Conservation (phyloP, 1,140 invertebrate species). For the Globodera ellingtonae region DNA sequence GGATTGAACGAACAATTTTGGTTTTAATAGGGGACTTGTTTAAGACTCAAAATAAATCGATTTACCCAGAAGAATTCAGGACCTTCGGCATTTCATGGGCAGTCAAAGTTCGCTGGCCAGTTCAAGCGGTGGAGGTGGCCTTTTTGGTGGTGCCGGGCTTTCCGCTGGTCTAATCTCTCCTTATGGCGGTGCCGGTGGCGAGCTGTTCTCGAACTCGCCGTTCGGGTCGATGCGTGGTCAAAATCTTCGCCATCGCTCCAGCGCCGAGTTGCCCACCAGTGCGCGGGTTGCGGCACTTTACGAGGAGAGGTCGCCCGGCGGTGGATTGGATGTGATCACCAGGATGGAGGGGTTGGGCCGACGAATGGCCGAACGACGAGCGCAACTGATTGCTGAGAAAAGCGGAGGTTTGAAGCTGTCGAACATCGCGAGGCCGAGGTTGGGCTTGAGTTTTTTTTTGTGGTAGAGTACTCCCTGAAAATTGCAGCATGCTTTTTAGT, state of each 20-base stretch:
- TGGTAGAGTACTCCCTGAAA: no score
- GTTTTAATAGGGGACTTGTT: no score
- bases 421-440: background rate
- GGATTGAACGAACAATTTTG: no score
- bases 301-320: conserved; percentile 8
- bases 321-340: conserved; percentile 12
- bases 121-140: conserved; percentile 6
- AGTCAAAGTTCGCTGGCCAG: conserved; percentile 27
- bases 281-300: conserved; percentile 34
- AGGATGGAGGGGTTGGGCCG: conserved; percentile 43
- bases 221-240: conserved; percentile 18
- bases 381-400: conserved; percentile 3
- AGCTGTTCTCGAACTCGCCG: conserved; percentile 3
- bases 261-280: conserved; percentile 42
- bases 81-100: conserved; percentile 36
- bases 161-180: conserved; percentile 2
- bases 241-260: conserved; percentile 26
- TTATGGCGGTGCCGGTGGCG: background rate
- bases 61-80: background rate
- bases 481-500: no score
- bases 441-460: background rate
- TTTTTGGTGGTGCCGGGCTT: background rate
- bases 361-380: conserved; percentile 37
- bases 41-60: no score
- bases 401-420: background rate